Evolutionary conservation across 2,113 vertebrate species (phyloP).

Genomic region (Opisthocomus hoazin): DNA sequence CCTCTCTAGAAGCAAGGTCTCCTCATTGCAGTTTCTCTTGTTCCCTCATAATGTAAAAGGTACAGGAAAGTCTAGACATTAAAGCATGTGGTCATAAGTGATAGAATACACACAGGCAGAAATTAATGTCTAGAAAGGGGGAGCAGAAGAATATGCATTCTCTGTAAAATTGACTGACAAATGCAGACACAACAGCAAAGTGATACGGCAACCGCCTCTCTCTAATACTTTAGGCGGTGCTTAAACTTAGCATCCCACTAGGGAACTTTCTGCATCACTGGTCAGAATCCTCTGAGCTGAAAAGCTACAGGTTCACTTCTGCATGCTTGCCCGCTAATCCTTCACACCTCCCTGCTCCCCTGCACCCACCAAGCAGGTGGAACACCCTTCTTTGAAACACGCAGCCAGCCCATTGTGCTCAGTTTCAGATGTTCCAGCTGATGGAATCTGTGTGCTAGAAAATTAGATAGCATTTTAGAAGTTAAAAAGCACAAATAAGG

Average conservation of each 20-base stretch:
- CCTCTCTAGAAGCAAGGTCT: neutral
- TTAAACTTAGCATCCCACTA: neutral
- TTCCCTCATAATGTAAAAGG: neutral
- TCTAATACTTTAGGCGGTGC: neutral
- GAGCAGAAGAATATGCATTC: neutral
- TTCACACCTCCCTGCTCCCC: neutral
- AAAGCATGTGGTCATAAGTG: neutral
- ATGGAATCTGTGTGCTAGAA: neutral
- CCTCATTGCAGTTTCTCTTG: neutral
- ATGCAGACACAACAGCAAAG: neutral
- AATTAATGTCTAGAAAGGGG: neutral
- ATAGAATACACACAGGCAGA: neutral
- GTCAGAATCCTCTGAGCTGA: neutral
- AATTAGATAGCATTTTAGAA: neutral
- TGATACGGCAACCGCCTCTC: neutral
- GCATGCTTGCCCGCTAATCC: neutral
- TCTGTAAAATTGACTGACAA: neutral
- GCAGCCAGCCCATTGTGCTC: accelerated
- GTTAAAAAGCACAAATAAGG: neutral
- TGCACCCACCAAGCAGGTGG: neutral
- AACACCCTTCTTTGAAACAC: neutral
- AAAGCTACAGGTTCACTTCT: neutral
- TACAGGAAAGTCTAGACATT: neutral
- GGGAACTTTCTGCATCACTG: neutral
- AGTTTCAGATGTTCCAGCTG: neutral